Evolutionary conservation across 2,888 invertebrate species (phyloP).

Genomic region (Diachrysia chrysitis): DNA sequence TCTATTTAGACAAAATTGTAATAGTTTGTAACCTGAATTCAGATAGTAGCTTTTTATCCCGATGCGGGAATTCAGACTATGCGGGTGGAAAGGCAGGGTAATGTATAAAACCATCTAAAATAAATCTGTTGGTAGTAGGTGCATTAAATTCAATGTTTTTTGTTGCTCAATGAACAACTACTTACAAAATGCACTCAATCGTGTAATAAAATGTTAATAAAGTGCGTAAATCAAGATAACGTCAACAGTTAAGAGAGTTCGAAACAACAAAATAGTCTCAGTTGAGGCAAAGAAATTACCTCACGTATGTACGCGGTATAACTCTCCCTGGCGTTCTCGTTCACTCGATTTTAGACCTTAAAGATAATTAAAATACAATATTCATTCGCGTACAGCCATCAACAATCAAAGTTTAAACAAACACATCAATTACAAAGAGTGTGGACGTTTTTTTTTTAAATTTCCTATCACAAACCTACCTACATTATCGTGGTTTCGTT

Average conservation of each 20-base stretch:
- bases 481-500: conserved; percentile 53
- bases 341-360: conserved; percentile 58
- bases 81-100: too few species aligned
- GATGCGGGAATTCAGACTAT: too few species aligned
- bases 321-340: conserved; percentile 69
- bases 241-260: conserved; percentile 83
- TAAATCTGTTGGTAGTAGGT: background rate
- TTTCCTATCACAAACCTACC: conserved; percentile 43
- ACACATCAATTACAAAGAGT: conserved; percentile 49
- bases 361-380: conserved; percentile 13
- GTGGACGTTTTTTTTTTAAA: conserved; percentile 40
- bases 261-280: conserved; percentile 81
- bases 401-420: conserved; percentile 46
- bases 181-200: conserved; percentile 75
- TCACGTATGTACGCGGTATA: conserved; percentile 74
- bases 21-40: too few species aligned
- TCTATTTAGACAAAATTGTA: too few species aligned
- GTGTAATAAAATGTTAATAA: conserved; percentile 87
- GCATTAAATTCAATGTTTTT: conserved; percentile 49
- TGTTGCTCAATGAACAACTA: conserved; percentile 53
- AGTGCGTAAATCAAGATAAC: conserved; percentile 87
- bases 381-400: conserved; percentile 22
- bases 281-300: conserved; percentile 78
- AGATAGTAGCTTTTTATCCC: too few species aligned
- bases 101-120: background rate